These are phyloP conservation scores for Osmerus eperlanus DNA, from an alignment of 2,113 vertebrate species.

Conservation along the genomic window DNA sequence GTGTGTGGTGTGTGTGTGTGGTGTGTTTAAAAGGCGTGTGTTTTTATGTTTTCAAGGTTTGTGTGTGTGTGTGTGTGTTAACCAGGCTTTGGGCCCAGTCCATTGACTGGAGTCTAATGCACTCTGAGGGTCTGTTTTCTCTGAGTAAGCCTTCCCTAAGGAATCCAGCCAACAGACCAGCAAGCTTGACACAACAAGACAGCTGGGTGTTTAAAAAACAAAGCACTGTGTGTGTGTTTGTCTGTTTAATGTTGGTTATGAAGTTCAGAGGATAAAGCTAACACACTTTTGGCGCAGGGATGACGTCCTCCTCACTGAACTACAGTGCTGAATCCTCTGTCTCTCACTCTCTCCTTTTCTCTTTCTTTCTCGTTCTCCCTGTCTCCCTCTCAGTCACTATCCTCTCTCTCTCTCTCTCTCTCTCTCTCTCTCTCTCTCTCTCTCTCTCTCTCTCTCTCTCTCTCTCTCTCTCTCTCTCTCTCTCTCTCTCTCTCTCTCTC, in stretches of 20 bases:
- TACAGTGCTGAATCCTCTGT: not conserved
- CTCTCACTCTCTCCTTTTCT: conserved; percentile 2
- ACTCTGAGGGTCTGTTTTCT: conserved; percentile 65
- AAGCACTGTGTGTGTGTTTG: conserved; percentile 31
- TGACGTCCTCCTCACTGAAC: not conserved
- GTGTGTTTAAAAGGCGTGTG: not conserved
- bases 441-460: not conserved
- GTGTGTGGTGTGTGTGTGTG: not conserved
- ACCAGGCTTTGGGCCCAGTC: conserved; percentile 26
- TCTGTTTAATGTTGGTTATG: conserved; percentile 7
- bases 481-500: not conserved
- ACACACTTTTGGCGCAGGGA: not conserved
- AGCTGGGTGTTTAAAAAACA: conserved; percentile 65
- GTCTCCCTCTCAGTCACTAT: not conserved
- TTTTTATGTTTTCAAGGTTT: not conserved
- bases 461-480: not conserved
- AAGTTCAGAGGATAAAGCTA: conserved; percentile 33
- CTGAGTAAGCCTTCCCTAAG: conserved; percentile 50
- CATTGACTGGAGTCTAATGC: conserved; percentile 60
- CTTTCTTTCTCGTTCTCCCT: not conserved
- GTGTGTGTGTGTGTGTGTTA: not conserved
- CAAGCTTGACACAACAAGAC: conserved; percentile 64
- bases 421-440: not conserved
- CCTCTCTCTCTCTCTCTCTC: not conserved
- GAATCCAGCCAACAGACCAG: conserved; percentile 55